A percentile compares a stretch with the other conserved stretches of the same genome.
Conservation (phyloP, 2,888 invertebrate species). For the Hirtodrosophila confusa region DNA sequence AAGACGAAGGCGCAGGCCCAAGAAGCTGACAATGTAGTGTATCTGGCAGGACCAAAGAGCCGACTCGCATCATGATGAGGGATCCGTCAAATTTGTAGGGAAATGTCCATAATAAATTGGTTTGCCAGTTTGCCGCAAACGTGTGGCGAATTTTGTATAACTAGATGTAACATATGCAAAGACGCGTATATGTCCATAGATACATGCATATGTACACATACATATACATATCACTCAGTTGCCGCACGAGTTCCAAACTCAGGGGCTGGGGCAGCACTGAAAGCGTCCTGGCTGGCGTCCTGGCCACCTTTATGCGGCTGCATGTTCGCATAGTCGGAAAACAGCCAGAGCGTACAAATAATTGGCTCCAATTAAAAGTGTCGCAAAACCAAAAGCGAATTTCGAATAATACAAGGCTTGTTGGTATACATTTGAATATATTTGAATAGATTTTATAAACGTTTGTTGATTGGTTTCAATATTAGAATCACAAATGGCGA, state of each 20-base stretch:
- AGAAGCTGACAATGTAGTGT: slow-evolving; percentile 12
- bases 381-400: neutral
- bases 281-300: neutral
- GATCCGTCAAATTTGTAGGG: slow-evolving; percentile 62
- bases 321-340: slow-evolving; percentile 39
- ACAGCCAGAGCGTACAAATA: neutral
- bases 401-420: neutral
- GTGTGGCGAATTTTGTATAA: slow-evolving; percentile 36
- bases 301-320: slow-evolving; percentile 19
- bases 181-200: neutral
- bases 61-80: slow-evolving; percentile 1
- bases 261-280: neutral
- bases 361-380: slow-evolving; percentile 17
- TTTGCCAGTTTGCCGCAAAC: slow-evolving; percentile 27
- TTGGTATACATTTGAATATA: no score
- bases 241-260: slow-evolving; percentile 20
- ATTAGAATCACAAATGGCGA: no score
- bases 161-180: slow-evolving; percentile 7
- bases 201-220: slow-evolving; percentile 1
- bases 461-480: no score
- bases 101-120: slow-evolving; percentile 55
- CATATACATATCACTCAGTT: neutral
- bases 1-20: neutral
- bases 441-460: no score
- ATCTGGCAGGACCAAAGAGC: slow-evolving; percentile 12